These are phyloP conservation scores for Acholoe squamosa DNA, from an alignment of 2,888 invertebrate genomes.

Conservation along the genomic window DNA sequence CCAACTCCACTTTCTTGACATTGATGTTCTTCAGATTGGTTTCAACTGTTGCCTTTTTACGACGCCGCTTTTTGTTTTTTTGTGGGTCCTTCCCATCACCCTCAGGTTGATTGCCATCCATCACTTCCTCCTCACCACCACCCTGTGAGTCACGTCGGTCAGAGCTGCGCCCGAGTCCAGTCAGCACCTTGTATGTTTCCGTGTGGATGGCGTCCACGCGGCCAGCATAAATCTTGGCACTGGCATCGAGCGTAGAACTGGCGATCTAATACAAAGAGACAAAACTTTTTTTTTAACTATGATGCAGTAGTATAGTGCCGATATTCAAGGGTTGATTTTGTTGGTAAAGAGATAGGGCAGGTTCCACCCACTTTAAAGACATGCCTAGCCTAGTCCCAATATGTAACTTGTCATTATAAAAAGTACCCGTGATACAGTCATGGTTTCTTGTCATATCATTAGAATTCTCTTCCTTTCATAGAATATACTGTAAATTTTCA, in stretches of 20 bases:
- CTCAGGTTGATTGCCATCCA: background rate
- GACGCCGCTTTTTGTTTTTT: conserved; percentile 65
- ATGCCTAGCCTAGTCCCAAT: too few species aligned
- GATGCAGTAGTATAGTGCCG: too few species aligned
- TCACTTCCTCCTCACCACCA: conserved; percentile 5
- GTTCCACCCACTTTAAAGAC: too few species aligned
- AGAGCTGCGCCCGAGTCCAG: conserved; percentile 85
- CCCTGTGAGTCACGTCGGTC: background rate
- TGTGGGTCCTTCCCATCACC: background rate
- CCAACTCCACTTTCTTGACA: conserved; percentile 82
- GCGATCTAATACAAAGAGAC: conserved; percentile 86
- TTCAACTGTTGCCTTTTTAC: conserved; percentile 81
- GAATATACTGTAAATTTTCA: too few species aligned
- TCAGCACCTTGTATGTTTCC: conserved; percentile 89
- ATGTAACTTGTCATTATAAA: too few species aligned
- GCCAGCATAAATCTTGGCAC: conserved; percentile 93
- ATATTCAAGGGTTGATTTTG: too few species aligned
- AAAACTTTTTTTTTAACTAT: too few species aligned
- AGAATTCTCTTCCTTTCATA: too few species aligned
- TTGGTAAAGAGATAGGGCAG: too few species aligned
- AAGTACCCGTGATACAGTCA: too few species aligned
- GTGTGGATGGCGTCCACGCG: conserved; percentile 93
- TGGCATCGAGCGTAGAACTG: conserved; percentile 93
- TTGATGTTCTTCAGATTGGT: conserved; percentile 83
- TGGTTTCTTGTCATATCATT: too few species aligned